These are phyloP conservation scores for Corythaixoides concolor DNA, from an alignment of 2,113 vertebrate species.

Conservation along the genomic window DNA sequence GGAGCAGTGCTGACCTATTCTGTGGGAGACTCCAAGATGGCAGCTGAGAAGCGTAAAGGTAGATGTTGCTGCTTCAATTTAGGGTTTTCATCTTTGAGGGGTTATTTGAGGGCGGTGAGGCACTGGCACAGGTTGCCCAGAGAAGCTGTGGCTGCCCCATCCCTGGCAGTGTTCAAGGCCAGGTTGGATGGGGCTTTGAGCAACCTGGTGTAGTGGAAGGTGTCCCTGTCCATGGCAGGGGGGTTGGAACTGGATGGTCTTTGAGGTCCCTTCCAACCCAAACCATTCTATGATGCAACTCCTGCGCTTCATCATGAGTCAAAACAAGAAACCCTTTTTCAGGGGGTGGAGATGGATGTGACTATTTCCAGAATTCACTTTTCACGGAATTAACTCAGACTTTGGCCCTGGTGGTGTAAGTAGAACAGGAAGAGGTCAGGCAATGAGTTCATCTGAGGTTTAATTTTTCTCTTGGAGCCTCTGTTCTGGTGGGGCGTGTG, in stretches of 20 bases:
- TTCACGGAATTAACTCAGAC: not conserved
- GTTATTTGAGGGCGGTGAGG: not conserved
- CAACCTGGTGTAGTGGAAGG: too few relatives aligned
- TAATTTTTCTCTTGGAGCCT: not conserved
- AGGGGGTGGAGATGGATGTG: too few relatives aligned
- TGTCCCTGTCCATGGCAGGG: too few relatives aligned
- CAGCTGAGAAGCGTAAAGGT: not conserved
- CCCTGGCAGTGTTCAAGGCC: too few relatives aligned
- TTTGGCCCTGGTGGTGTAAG: not conserved
- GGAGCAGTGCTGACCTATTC: not conserved
- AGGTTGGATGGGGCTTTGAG: too few relatives aligned
- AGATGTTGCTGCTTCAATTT: not conserved
- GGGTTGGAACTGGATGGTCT: too few relatives aligned
- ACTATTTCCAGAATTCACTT: not conserved
- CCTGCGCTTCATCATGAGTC: not conserved
- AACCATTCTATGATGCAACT: not conserved
- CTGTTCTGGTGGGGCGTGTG: too few relatives aligned
- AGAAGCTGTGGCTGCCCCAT: too few relatives aligned
- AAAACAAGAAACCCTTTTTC: not conserved
- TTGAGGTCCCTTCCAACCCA: too few relatives aligned
- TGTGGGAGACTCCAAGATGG: not conserved
- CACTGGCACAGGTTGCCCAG: too few relatives aligned
- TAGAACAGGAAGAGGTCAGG: not conserved
- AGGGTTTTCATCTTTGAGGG: not conserved
- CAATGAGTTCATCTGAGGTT: not conserved